phyloP scores from a whole-genome alignment of 2,888 invertebrate genomes.

The Koerneria pararmatus region DNA sequence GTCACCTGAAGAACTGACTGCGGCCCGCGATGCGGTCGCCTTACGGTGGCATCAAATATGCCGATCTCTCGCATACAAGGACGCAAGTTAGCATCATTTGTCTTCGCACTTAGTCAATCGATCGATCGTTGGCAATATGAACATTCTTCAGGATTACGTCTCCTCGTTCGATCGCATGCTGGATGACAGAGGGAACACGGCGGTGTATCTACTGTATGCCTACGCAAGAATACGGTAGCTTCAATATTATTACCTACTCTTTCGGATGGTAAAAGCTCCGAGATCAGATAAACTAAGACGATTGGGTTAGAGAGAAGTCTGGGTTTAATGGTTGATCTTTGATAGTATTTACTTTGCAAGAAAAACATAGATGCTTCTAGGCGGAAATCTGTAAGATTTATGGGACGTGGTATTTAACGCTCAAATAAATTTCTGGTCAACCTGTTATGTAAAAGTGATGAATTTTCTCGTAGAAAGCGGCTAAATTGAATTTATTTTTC shows the following conservation, averaged over 20 bases:
- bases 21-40: conserved; percentile 74
- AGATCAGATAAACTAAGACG: not conserved
- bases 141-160: conserved; percentile 73
- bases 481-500: no score
- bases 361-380: no score
- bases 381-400: conserved; percentile 12
- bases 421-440: no score
- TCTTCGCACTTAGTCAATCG: no score
- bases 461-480: no score
- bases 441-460: no score
- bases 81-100: conserved; percentile 65
- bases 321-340: not conserved
- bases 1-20: conserved; percentile 41
- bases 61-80: conserved; percentile 88
- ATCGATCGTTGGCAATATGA: not conserved
- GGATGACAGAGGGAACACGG: conserved; percentile 96
- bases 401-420: no score
- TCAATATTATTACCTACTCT: not conserved
- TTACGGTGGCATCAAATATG: conserved; percentile 96
- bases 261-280: not conserved
- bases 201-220: conserved; percentile 91
- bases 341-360: conserved; percentile 11
- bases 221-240: conserved; percentile 88
- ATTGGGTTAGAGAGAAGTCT: not conserved
- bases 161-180: conserved; percentile 99